Evolutionary conservation across 2,888 invertebrate species (phyloP).

Genomic region (Sepioteuthis lessoniana): DNA sequence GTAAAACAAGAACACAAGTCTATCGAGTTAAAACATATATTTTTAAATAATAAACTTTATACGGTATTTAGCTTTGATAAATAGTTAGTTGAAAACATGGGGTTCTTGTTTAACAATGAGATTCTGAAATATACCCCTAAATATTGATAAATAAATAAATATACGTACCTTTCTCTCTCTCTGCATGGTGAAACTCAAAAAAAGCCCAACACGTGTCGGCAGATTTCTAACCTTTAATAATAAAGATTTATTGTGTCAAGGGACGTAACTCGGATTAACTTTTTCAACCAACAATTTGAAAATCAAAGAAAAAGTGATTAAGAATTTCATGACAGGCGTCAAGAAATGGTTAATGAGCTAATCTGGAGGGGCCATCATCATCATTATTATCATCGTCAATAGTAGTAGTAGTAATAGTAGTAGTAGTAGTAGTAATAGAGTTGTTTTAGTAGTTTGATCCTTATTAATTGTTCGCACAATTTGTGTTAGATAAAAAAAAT

Average conservation of each 20-base stretch:
- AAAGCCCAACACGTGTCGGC: neutral
- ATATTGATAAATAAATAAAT: neutral
- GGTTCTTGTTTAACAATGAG: neutral
- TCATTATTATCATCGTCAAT: no score
- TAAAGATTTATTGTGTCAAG: neutral
- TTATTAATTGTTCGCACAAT: no score
- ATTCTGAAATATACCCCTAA: neutral
- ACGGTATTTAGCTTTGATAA: neutral
- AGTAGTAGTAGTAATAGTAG: no score
- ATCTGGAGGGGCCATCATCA: no score
- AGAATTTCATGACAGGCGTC: no score
- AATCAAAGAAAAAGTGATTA: no score
- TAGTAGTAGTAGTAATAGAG: no score
- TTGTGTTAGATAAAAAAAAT: no score
- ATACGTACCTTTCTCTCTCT: slow-evolving; percentile 36
- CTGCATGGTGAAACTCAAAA: neutral
- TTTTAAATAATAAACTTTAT: neutral
- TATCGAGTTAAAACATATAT: no score
- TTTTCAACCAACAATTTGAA: neutral
- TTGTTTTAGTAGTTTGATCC: no score
- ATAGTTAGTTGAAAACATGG: neutral
- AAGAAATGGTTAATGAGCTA: no score
- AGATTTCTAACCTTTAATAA: neutral
- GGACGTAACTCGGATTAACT: neutral
- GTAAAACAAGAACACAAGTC: no score